Base-by-base conservation (phyloP, 2,888 invertebrate genomes). In the Aleiodes leptofemur region DNA sequence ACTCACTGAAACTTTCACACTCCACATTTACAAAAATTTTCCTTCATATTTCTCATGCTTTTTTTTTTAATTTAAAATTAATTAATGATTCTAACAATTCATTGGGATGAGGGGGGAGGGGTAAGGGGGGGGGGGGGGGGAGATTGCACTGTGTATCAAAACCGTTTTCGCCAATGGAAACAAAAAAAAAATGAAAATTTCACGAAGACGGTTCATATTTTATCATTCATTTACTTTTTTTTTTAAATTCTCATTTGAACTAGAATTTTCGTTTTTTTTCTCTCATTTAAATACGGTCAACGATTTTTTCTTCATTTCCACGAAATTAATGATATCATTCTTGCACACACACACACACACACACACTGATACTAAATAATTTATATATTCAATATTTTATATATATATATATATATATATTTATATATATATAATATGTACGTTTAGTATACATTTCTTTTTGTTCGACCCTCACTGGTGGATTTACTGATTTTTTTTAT, bases 121-220 rank as follows among this genome's bases (percentile, higher is more conserved):
- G 53, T 51, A 6, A 50, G 59, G 16, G 57, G 77, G 69, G 43
- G 16, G 69, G 43, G 16, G 29, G 57, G 68, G 59, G 84, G 84
- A 87, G 89, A 89, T 89, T 89, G 89, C 88, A 89, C 89, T 88
- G 77, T 81, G 79, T 81, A 76, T 77, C 81, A 81, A 80, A 77
- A 80, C 71, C 59, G 38, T 59, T 59, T 23, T 34, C 38, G 11
- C 7, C 31, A 31, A 43, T 43, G 9, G 8, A 43, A 43, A 43
- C 23, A 1, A 3, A 43, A 43, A 43, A 14, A 59, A 34, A 43
- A 71, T 14, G 5, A 64, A 43, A 61, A 61, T 38, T 48, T 48
- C 48, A 56, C 61, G 8, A 50, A 23, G 5, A 64, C 50, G 48
- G 13, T 68, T 73, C 29, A 50, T 51, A 38, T 6, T 34, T 34